phyloP scores from a whole-genome alignment of 1,140 invertebrate species.

The Arion vulgaris region DNA sequence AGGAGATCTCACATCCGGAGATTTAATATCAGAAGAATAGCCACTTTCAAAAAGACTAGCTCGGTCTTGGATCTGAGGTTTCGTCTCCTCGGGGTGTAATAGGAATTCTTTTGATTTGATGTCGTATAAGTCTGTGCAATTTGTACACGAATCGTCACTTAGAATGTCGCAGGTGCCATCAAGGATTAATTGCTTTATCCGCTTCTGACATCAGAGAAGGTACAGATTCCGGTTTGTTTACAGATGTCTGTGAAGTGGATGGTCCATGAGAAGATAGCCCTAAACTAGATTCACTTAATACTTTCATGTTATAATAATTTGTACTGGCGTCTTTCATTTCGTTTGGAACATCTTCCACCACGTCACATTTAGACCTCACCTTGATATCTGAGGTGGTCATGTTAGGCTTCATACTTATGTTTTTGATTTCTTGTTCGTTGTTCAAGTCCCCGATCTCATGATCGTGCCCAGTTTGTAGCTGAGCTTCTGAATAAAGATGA shows the following conservation, averaged over 20 bases:
- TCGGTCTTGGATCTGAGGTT: neutral
- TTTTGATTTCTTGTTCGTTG: neutral
- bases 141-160: neutral
- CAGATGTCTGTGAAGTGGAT: neutral
- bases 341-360: neutral
- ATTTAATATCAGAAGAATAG: constrained; percentile 32
- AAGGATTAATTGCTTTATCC: neutral
- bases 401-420: no score
- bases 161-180: neutral
- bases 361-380: neutral
- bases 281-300: neutral
- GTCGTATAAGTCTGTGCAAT: neutral
- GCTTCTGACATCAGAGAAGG: neutral
- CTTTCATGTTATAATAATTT: neutral
- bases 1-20: constrained; percentile 18
- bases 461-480: no score
- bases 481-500: no score
- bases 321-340: neutral
- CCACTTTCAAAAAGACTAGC: constrained; percentile 35
- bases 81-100: neutral
- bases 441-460: no score
- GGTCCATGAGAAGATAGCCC: neutral
- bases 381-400: neutral
- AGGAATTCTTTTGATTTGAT: neutral
- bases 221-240: neutral